Conservation (phyloP, 2,113 vertebrate species). For the Castor canadensis region DNA sequence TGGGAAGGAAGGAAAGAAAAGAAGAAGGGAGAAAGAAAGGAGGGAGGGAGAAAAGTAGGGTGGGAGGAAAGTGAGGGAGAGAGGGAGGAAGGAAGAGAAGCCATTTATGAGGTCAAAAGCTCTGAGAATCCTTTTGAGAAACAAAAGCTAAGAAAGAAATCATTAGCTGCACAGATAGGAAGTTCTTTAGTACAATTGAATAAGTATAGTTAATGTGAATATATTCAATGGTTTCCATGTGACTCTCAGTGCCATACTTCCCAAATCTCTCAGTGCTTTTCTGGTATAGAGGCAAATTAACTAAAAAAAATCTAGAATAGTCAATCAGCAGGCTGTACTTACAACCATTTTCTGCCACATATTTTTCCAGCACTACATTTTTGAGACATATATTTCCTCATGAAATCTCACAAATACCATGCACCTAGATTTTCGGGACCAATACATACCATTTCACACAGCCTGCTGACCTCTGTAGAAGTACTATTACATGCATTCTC, state of each 20-base stretch:
- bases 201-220: too few species aligned
- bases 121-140: too few species aligned
- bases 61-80: too few species aligned
- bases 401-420: not conserved
- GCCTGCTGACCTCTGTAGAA: not conserved
- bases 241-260: not conserved
- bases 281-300: not conserved
- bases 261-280: not conserved
- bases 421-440: not conserved
- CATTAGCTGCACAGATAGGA: not conserved
- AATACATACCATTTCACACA: not conserved
- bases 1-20: too few species aligned
- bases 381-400: not conserved
- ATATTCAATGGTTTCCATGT: not conserved
- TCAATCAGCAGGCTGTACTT: not conserved
- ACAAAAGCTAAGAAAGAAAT: not conserved
- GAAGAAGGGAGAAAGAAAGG: too few species aligned
- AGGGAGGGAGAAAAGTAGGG: too few species aligned
- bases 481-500: not conserved
- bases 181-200: not conserved
- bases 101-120: too few species aligned
- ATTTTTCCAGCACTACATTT: not conserved
- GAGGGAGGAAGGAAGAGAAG: too few species aligned
- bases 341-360: not conserved
- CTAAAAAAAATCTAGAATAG: not conserved